These are phyloP conservation scores for Chrysoperla carnea DNA, from an alignment of 1,140 invertebrate genomes.

Conservation along the genomic window DNA sequence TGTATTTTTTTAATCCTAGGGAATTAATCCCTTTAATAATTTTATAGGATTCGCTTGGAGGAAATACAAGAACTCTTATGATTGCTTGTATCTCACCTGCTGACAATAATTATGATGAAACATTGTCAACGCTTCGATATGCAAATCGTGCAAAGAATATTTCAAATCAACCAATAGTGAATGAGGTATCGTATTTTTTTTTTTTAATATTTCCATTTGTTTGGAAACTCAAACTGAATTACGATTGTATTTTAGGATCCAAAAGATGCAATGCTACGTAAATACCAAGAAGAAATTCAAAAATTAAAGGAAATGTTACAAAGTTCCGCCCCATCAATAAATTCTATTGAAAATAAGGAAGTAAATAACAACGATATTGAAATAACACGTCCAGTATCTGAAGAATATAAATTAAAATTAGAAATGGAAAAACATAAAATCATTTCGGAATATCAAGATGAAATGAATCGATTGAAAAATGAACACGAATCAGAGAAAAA, in stretches of 20 bases:
- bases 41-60: slow-evolving; percentile 70
- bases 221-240: too few species aligned
- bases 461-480: slow-evolving; percentile 25
- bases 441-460: slow-evolving; percentile 23
- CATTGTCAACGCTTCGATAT: slow-evolving; percentile 70
- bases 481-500: slow-evolving; percentile 25
- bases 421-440: slow-evolving; percentile 4
- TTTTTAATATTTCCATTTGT: not conserved
- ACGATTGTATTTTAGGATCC: slow-evolving; percentile 35
- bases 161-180: slow-evolving; percentile 80
- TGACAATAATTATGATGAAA: slow-evolving; percentile 80
- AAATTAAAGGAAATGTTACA: slow-evolving; percentile 47
- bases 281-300: slow-evolving; percentile 78
- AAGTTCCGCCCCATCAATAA: slow-evolving; percentile 6
- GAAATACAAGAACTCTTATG: slow-evolving; percentile 90
- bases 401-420: not conserved
- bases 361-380: not conserved
- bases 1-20: too few species aligned
- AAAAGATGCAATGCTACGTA: slow-evolving; percentile 72
- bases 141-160: slow-evolving; percentile 89
- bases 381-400: not conserved
- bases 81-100: slow-evolving; percentile 83
- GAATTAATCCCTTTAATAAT: too few species aligned
- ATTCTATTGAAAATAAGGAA: not conserved
- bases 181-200: slow-evolving; percentile 38